Conservation (phyloP, 1,140 invertebrate species). For the Drosophila azteca region DNA sequence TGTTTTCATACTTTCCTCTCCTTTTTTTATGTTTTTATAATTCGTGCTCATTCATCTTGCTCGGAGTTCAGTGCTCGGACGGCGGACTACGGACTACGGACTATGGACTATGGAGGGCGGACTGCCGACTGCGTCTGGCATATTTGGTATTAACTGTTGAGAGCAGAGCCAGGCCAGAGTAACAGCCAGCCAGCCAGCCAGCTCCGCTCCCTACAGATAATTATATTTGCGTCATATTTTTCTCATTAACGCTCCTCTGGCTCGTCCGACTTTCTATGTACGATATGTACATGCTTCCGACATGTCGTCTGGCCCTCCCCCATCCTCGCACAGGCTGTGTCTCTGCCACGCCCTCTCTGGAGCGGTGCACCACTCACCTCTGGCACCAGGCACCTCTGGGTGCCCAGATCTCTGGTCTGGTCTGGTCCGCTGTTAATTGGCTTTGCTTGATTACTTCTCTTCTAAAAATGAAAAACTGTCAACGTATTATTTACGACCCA, state of each 20-base stretch:
- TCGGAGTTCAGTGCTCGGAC: constrained; percentile 35
- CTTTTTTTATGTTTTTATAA: constrained; percentile 79
- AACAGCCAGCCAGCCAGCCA: background rate
- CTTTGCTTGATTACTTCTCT: constrained; percentile 79
- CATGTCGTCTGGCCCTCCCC: constrained; percentile 19
- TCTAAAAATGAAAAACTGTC: constrained; percentile 80
- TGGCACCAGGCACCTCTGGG: constrained; percentile 4
- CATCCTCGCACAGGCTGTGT: background rate
- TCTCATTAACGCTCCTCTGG: constrained; percentile 64
- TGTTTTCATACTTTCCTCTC: constrained; percentile 34
- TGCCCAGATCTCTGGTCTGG: constrained; percentile 13
- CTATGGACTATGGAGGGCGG: too few relatives aligned
- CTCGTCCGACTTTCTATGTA: constrained; percentile 51
- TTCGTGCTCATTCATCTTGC: constrained; percentile 81
- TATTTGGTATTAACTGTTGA: constrained; percentile 72
- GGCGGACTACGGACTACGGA: too few relatives aligned
- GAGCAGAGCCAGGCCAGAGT: constrained; percentile 22
- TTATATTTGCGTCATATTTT: constrained; percentile 83
- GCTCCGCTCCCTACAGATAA: constrained; percentile 66
- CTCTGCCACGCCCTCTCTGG: constrained; percentile 40
- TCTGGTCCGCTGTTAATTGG: constrained; percentile 67
- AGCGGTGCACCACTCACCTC: constrained; percentile 45
- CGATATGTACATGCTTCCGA: constrained; percentile 21
- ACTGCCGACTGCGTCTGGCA: constrained; percentile 42
- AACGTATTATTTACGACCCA: constrained; percentile 74